phyloP scores from a whole-genome alignment of 53 echinoderm and acorn worm species.

The Holothuria scabra region DNA sequence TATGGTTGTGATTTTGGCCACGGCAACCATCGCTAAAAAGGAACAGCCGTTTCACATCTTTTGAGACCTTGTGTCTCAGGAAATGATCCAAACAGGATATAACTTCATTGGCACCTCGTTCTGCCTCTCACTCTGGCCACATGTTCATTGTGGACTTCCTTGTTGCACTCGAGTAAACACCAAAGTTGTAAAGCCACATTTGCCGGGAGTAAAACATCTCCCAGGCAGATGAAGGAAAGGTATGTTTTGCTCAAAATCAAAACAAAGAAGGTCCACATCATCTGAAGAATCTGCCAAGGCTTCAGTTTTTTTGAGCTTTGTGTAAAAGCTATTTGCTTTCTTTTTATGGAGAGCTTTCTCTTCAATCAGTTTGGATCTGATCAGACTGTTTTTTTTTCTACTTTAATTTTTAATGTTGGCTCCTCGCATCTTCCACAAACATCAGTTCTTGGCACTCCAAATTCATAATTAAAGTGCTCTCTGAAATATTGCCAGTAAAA shows the following conservation, averaged over 20 bases:
- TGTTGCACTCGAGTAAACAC: conserved; percentile 4
- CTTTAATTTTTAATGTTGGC: conserved; percentile 12
- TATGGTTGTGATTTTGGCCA: conserved; percentile 44
- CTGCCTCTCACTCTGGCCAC: conserved; percentile 36
- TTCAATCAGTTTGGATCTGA: not conserved
- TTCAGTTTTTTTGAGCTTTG: conserved; percentile 4
- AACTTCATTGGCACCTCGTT: conserved; percentile 5
- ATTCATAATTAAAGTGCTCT: conserved; percentile 5
- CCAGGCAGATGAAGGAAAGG: conserved; percentile 44
- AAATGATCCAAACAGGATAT: conserved; percentile 3
- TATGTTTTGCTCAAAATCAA: conserved; percentile 40
- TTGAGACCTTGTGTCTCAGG: not conserved
- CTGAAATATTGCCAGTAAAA: conserved; percentile 29
- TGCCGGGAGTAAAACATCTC: conserved; percentile 45
- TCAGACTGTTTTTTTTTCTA: not conserved
- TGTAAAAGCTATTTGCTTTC: conserved; percentile 24
- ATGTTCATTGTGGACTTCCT: conserved; percentile 35
- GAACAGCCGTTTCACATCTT: not conserved
- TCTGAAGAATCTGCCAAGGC: not conserved
- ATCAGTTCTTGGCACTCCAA: too few species aligned
- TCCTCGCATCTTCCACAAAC: conserved; percentile 12
- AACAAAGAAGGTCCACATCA: conserved; percentile 1
- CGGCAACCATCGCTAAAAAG: conserved; percentile 40
- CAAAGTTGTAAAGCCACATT: conserved; percentile 48
- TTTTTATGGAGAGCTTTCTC: conserved; percentile 10